phyloP scores from a whole-genome alignment of 2,797 vertebrate species.

The Poecilia wingei region DNA sequence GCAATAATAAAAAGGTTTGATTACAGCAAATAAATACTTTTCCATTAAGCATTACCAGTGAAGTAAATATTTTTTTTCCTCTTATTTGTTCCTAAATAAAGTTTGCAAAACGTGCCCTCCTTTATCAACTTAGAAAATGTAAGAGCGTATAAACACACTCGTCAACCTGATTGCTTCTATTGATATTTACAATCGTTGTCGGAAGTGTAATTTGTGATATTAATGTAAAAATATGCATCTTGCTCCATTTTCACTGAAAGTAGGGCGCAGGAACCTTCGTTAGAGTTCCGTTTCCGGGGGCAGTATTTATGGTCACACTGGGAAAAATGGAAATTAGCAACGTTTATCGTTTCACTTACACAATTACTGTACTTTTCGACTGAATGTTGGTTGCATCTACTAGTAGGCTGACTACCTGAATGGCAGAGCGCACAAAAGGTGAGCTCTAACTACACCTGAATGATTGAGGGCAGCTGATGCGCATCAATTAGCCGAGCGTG shows the following conservation, averaged over 20 bases:
- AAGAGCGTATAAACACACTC: not conserved
- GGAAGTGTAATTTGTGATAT: not conserved
- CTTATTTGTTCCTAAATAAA: not conserved
- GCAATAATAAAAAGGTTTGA: not conserved
- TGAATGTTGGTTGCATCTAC: conserved; percentile 2
- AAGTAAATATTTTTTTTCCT: not conserved
- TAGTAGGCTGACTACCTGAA: conserved; percentile 11
- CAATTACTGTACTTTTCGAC: conserved; percentile 18
- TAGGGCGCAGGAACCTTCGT: conserved; percentile 56
- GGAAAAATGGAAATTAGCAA: conserved; percentile 70
- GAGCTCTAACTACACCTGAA: conserved; percentile 28
- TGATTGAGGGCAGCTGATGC: conserved; percentile 28
- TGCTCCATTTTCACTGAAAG: not conserved
- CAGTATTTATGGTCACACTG: conserved; percentile 68
- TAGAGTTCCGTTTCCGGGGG: conserved; percentile 44
- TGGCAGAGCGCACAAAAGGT: conserved; percentile 49
- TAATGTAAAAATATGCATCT: not conserved
- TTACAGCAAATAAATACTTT: not conserved
- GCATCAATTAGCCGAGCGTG: conserved; percentile 37
- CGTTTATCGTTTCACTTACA: conserved; percentile 61
- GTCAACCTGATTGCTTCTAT: not conserved
- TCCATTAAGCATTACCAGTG: not conserved
- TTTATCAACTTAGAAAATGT: not conserved
- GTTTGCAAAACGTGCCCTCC: not conserved
- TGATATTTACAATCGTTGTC: not conserved